Evolutionary conservation across 2,888 invertebrate genomes (phyloP).

Genomic region (Trisateles emortualis): DNA sequence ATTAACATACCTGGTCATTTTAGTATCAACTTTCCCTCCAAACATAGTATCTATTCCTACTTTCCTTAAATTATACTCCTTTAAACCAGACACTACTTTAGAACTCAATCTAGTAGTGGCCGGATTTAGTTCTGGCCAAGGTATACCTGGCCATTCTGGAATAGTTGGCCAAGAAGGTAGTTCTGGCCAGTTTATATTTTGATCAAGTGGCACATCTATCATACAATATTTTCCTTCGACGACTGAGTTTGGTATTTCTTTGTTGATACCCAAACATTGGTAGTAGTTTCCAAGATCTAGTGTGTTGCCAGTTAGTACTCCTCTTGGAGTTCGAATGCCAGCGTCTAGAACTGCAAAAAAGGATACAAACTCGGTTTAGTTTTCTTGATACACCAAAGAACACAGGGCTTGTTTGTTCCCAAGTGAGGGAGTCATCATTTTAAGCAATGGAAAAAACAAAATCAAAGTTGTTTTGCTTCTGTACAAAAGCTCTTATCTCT

Average conservation of each 20-base stretch:
- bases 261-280: constrained; percentile 64
- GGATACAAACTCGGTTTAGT: too few species aligned
- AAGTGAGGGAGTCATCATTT: too few species aligned
- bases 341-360: constrained; percentile 64
- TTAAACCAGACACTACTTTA: constrained; percentile 13
- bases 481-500: too few species aligned
- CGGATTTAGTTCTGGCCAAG: constrained; percentile 31
- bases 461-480: too few species aligned
- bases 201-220: constrained; percentile 57
- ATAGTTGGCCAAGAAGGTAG: constrained; percentile 43
- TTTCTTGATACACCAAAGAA: background rate
- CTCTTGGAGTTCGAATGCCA: constrained; percentile 65
- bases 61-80: constrained; percentile 20
- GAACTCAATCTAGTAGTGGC: constrained; percentile 21
- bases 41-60: constrained; percentile 10
- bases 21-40: constrained; percentile 19
- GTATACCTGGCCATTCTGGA: constrained; percentile 36
- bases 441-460: too few species aligned
- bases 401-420: too few species aligned
- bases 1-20: constrained; percentile 9
- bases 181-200: constrained; percentile 44
- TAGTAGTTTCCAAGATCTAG: constrained; percentile 64
- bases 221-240: constrained; percentile 73
- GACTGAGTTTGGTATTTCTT: constrained; percentile 45
- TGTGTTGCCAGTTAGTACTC: constrained; percentile 59